A percentile compares a stretch with the other conserved stretches of the same genome.
Evolutionary conservation across 1,140 invertebrate species (phyloP).

Genomic region (Caenorhabditis remanei): DNA sequence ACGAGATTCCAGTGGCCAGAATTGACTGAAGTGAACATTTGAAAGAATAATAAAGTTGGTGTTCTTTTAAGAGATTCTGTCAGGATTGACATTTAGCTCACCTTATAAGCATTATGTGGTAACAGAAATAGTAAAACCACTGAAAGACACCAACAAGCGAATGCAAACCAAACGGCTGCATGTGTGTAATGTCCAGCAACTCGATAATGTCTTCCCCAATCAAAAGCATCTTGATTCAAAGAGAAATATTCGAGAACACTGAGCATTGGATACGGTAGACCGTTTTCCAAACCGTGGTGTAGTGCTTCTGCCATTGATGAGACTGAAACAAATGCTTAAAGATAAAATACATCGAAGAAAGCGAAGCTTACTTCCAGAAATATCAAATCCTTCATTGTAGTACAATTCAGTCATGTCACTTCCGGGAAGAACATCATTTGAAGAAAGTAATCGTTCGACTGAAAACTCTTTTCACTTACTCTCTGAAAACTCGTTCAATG

Average conservation of each 20-base stretch:
- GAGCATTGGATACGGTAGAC: constrained; percentile 93
- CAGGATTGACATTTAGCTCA: background rate
- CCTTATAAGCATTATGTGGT: constrained; percentile 51
- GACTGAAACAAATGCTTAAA: constrained; percentile 80
- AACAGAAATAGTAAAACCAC: constrained; percentile 25
- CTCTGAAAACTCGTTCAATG: constrained; percentile 8
- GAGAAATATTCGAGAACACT: constrained; percentile 96
- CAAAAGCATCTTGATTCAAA: constrained; percentile 93
- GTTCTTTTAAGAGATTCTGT: background rate
- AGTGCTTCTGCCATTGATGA: constrained; percentile 73
- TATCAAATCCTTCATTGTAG: constrained; percentile 66
- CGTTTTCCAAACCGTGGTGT: constrained; percentile 78
- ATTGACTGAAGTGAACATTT: constrained; percentile 61
- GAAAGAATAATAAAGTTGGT: background rate
- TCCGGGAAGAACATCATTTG: constrained; percentile 32
- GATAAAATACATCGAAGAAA: constrained; percentile 75
- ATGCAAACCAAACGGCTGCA: constrained; percentile 83
- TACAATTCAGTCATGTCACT: constrained; percentile 59
- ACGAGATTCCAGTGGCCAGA: constrained; percentile 72
- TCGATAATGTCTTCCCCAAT: constrained; percentile 93
- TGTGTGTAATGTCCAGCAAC: constrained; percentile 93
- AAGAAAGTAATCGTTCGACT: constrained; percentile 54
- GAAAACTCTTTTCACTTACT: background rate
- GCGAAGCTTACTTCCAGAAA: constrained; percentile 60
- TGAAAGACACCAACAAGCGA: constrained; percentile 42